Evolutionary conservation across 2,113 vertebrate species (phyloP).

Genomic region (Scopus umbretta): DNA sequence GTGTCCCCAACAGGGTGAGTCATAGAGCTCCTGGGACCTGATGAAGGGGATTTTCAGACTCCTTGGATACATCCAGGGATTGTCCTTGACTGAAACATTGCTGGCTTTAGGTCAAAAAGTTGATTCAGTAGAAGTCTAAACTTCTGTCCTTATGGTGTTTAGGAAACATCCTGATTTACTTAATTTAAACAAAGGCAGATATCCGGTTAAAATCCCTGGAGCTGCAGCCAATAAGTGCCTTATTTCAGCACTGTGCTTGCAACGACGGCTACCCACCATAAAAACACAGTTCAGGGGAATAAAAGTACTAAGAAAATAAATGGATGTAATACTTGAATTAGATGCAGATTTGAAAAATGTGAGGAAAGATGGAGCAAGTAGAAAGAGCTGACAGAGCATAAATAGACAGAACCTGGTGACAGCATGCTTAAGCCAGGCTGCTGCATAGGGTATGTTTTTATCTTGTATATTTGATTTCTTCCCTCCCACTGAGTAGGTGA

Average conservation of each 20-base stretch:
- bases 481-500: not conserved
- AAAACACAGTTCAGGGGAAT: not conserved
- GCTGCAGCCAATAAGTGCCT: conserved; percentile 45
- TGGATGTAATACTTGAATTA: conserved; percentile 17
- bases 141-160: conserved; percentile 53
- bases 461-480: not conserved
- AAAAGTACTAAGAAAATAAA: conserved; percentile 41
- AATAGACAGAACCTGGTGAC: not conserved
- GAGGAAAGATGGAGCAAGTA: not conserved
- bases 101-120: conserved; percentile 48
- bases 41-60: not conserved
- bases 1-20: not conserved
- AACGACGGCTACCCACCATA: not conserved
- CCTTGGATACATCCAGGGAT: not conserved
- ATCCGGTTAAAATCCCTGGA: conserved; percentile 54
- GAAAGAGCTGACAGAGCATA: not conserved
- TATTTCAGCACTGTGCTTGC: conserved; percentile 42
- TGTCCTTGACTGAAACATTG: not conserved
- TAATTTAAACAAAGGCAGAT: conserved; percentile 65
- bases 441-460: not conserved
- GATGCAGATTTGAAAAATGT: not conserved
- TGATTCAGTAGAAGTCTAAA: conserved; percentile 48
- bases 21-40: not conserved
- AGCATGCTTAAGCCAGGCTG: not conserved
- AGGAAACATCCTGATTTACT: conserved; percentile 60